Evolutionary conservation across 2,113 vertebrate genomes (phyloP), one percentile per base, ranked within the genome.

Genomic region (Taurulus bubalis): DNA sequence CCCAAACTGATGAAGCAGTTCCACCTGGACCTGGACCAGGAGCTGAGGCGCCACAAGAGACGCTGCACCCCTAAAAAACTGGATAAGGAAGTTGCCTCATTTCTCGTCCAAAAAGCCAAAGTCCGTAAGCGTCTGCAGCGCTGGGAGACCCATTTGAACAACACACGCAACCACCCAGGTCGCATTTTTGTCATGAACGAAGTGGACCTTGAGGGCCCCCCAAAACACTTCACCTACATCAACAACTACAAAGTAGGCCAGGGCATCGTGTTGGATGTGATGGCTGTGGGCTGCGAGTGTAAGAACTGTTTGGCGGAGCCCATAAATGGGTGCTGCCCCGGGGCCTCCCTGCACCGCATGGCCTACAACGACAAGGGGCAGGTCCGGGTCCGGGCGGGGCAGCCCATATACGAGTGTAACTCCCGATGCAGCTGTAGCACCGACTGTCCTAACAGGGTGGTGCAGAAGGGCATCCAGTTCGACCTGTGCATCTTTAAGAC

Each of bases 351-450:
- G 73, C 94, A 97, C 79, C 95, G 95, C 34, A 95, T 96, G 71
- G 97, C 97, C 49, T 98, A 98, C 91, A 98, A 96, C 2, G 90
- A 95, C 49, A 87, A 81, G n/a, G 96, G 96, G 8, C 96, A 96
- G 83, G 96, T 98, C 45, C 92, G 94, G 2, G 84, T 99, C 77
- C 90, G 92, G 36, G 92, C 97, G 0, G 97, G 98, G 20, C 28
- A 96, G 77, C 97, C 97, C 64, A 98, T 99, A 80, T 99, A 97
- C 0, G 97, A 99, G 89, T 98, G 97, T 77, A 98, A 98, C 91
- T 93, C 96, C 0, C 89, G 86, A 1, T 99, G 97, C 91, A 87
- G 74, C 88, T 99, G 98, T 15, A 93, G 95, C 10, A 64, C 85
- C 1, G 96, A 96, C 11, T 99, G 98, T 82, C 93, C 95, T 12